Percentiles rank a stretch among this genome's conserved stretches.
These are phyloP conservation scores for Calonectris borealis DNA, from an alignment of 2,113 vertebrate genomes.

Conservation along the genomic window DNA sequence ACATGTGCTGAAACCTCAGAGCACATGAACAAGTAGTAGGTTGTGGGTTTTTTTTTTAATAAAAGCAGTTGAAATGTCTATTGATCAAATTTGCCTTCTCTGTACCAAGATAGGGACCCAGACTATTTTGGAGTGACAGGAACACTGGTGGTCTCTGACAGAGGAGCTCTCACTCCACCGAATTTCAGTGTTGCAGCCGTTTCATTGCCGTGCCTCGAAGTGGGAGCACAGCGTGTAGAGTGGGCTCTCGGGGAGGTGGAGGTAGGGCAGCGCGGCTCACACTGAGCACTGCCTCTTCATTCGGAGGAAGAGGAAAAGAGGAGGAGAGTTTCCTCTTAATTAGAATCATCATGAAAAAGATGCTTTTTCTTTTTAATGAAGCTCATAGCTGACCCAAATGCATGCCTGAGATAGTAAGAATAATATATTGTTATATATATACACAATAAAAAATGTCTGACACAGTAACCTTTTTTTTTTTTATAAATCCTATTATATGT, in stretches of 20 bases:
- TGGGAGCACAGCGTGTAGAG: neutral
- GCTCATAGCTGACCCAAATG: neutral
- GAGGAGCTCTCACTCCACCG: neutral
- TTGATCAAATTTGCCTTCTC: neutral
- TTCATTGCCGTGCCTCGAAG: neutral
- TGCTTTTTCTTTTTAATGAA: neutral
- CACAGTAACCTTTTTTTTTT: neutral
- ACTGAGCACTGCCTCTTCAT: neutral
- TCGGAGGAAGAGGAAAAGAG: neutral
- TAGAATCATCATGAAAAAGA: neutral
- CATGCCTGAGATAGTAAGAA: neutral
- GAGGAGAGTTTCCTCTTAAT: neutral
- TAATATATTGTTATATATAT: neutral
- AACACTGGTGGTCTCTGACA: neutral
- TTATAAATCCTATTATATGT: neutral
- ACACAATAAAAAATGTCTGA: neutral
- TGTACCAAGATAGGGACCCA: neutral
- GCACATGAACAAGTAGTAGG: rapidly evolving
- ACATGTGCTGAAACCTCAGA: neutral
- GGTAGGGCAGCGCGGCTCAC: neutral
- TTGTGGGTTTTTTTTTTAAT: neutral
- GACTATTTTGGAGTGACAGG: neutral
- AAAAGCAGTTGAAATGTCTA: neutral
- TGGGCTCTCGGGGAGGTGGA: neutral
- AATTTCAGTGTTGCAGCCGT: neutral